Evolutionary conservation across 2,113 vertebrate genomes (phyloP).

Genomic region (Eurypyga helias): DNA sequence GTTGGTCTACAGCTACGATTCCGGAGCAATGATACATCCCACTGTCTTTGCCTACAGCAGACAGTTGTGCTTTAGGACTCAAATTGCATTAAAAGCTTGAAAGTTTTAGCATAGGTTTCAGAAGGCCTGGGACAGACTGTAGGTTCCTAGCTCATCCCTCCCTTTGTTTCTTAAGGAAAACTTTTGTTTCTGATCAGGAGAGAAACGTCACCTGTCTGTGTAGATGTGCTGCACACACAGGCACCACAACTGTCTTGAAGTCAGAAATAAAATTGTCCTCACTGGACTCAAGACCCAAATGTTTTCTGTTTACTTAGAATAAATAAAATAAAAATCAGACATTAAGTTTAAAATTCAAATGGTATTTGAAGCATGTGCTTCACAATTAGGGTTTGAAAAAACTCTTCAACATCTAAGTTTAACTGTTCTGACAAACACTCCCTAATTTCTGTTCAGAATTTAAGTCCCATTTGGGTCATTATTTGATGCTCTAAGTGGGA

Average conservation of each 20-base stretch:
- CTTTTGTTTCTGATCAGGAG: neutral
- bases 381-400: neutral
- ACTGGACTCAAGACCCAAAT: neutral
- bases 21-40: neutral
- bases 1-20: neutral
- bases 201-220: neutral
- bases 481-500: neutral
- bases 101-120: neutral
- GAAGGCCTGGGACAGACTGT: neutral
- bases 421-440: neutral
- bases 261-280: neutral
- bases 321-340: neutral
- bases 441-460: neutral
- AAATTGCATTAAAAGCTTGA: neutral
- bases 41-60: neutral
- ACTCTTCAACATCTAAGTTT: neutral
- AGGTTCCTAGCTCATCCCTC: neutral
- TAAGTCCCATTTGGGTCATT: neutral
- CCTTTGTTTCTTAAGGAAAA: neutral
- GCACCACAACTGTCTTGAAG: neutral
- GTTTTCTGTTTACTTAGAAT: neutral
- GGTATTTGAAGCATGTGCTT: neutral
- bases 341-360: neutral
- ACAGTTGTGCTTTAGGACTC: neutral
- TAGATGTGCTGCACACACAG: neutral